These are phyloP conservation scores for Orchesellides sinensis DNA, from an alignment of 2,888 invertebrate species.

Conservation along the genomic window DNA sequence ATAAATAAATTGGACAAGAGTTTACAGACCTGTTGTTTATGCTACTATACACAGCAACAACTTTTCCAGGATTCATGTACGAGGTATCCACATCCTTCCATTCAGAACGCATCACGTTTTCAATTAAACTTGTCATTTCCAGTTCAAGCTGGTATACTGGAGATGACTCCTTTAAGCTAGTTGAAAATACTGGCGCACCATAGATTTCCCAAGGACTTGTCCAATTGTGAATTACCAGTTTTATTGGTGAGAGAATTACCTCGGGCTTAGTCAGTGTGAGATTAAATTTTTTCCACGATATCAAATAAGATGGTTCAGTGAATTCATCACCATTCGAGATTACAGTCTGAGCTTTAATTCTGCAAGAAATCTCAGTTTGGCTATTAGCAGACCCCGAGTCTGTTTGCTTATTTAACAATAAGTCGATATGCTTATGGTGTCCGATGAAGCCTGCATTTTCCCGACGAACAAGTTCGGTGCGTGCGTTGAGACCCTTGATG, in stretches of 20 bases:
- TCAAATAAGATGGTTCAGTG: no score
- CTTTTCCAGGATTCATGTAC: neutral
- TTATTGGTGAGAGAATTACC: neutral
- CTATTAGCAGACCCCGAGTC: no score
- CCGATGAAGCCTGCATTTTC: no score
- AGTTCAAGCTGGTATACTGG: neutral
- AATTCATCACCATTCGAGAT: no score
- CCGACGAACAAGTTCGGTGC: neutral
- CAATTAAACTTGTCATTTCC: neutral
- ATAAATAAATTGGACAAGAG: no score
- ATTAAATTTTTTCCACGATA: no score
- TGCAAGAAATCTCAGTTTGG: no score
- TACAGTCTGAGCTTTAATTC: no score
- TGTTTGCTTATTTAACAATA: no score
- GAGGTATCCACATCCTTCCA: neutral
- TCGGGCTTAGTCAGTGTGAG: no score
- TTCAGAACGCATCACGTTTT: neutral
- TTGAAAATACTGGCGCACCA: neutral
- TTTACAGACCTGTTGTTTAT: neutral
- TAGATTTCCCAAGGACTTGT: conserved; percentile 39
- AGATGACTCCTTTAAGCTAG: neutral
- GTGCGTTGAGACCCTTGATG: neutral
- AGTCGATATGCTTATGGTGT: no score
- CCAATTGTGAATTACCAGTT: neutral
- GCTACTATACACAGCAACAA: no score